Base-by-base conservation (phyloP, 2,888 invertebrate genomes). In the Desoria tigrina region DNA sequence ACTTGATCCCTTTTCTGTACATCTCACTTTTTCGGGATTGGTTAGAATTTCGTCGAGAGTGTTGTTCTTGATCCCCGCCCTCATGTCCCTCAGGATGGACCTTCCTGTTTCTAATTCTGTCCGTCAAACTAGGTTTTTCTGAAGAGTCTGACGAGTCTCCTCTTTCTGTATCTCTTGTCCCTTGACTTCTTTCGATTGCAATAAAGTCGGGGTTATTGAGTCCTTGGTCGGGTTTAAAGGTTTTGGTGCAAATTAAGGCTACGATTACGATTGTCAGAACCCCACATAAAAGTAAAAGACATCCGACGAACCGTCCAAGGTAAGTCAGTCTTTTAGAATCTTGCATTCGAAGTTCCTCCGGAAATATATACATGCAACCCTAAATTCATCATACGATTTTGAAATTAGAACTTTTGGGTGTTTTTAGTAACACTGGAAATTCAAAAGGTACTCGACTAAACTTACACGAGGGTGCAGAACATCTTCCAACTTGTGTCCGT, bases 321-420 rank as follows among this genome's bases (percentile, higher is more conserved):
- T 28, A 18, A 7, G 37, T 23, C 6, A 69, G 26, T 27, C n/a
- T 23, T 21, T 49, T 23, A 6, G 32, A 26, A 9, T 45, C 37
- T 23, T 61, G 53, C 14, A 42, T 18, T 14, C 50, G 57, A 27
- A 69, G 24, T 2, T 23, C 16, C 1, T 27, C 23, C 1, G 69
- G 69, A 49, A 69, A 69, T 21, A 69, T 54, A 2, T 42, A 23
- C 9, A 69, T 57, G 24, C 69, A 69, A 2, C 69, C 66, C 69
- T 69, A 21, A n/a, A n/a, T n/a, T n/a, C n/a, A n/a, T n/a, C n/a
- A n/a, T n/a, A n/a, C n/a, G n/a, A n/a, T n/a, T n/a, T n/a, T n/a
- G n/a, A n/a, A n/a, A n/a, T n/a, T n/a, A n/a, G n/a, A n/a, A n/a
- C n/a, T n/a, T n/a, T n/a, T n/a, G n/a, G n/a, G n/a, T n/a, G n/a